Evolutionary conservation across 2,113 vertebrate species (phyloP), one percentile per base, ranked within the genome.

Genomic region (Oriolus oriolus): DNA sequence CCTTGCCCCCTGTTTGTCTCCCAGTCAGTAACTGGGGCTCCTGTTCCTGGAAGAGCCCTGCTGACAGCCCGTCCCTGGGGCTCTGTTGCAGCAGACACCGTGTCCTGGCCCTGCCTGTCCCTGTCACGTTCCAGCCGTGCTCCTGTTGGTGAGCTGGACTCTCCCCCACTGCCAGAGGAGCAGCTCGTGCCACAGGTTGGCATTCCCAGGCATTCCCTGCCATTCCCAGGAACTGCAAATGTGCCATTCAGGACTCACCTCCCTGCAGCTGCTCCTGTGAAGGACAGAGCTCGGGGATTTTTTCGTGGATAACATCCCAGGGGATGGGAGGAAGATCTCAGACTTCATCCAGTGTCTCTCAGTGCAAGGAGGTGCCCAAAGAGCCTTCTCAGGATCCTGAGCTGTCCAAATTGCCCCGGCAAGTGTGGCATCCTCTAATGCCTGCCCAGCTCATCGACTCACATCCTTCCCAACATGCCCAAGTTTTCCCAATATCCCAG

Each of bases 171-270:
- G 44, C 53, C 9, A 3, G 47, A 71, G 49, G 12, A 80, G 16
- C 41, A 86, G 27, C 31, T 44, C 15, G 5, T 69, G n/a, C 53
- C 63, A 28, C 37, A 3, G n/a, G 21, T 2, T 7, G 23, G n/a
- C n/a, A 50, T 13, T 68, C 45, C 33, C 13, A 13, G 35, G 20
- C 24, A 8, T 41, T 18, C 41, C 41, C 26, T 9, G 56, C 27
- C 35, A 14, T 53, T 64, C 18, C 42, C 69, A 30, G 60, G 60
- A 52, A 1, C 7, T 24, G 14, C 53, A 59, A 17, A 54, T 5
- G 2, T 63, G 49, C 61, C 0, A 0, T 33, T 59, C 27, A 9
- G 61, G 35, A 31, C 41, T 47, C 49, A 10, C 0, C 15, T 73
- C 20, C 24, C 8, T 47, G 30, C 21, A 70, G 21, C 27, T 49